Conservation (phyloP, 2,797 vertebrate species). For the Acomys russatus region DNA sequence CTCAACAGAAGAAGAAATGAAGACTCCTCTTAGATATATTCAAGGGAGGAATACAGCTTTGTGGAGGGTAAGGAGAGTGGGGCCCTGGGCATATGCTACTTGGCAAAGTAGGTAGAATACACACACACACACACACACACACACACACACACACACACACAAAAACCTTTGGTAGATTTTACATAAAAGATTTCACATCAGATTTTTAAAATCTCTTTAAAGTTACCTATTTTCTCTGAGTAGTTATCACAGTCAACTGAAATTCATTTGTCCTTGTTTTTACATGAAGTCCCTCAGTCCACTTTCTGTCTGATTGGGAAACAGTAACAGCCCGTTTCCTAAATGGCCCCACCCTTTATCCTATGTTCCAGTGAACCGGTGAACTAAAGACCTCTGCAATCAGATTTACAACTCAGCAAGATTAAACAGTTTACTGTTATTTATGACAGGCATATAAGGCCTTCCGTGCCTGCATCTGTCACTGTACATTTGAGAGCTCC, state of each 20-base stretch:
- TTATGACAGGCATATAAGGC: conserved; percentile 71
- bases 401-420: conserved; percentile 81
- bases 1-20: neutral
- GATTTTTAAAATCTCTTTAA: neutral
- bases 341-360: neutral
- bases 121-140: neutral
- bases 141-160: too few relatives aligned
- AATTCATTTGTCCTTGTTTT: conserved; percentile 22
- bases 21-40: conserved; percentile 36
- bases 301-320: conserved; percentile 2
- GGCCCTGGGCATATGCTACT: neutral
- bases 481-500: conserved; percentile 79
- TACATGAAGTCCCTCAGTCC: conserved; percentile 44
- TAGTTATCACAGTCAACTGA: conserved; percentile 35
- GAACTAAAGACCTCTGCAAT: conserved; percentile 78
- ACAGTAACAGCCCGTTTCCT: conserved; percentile 24
- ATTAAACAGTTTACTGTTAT: conserved; percentile 79
- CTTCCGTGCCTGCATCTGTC: conserved; percentile 78
- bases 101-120: conserved; percentile 24
- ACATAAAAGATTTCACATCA: neutral
- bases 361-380: conserved; percentile 54
- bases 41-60: conserved; percentile 24
- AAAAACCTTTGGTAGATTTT: neutral
- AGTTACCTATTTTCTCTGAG: neutral
- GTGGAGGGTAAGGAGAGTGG: fast-evolving